phyloP scores from a whole-genome alignment of 1,140 invertebrate species.

The Aphidius ervi region DNA sequence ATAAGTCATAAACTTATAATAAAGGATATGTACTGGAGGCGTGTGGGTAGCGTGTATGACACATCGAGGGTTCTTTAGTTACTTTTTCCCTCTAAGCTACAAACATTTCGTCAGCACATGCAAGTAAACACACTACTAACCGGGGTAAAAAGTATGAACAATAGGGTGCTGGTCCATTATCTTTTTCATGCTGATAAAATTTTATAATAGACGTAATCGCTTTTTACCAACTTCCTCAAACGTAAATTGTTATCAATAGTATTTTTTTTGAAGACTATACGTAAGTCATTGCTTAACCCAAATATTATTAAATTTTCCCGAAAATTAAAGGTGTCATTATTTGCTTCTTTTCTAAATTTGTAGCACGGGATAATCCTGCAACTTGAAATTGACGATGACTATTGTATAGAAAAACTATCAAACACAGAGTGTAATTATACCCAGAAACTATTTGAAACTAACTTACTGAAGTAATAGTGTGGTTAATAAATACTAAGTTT shows the following conservation, averaged over 20 bases:
- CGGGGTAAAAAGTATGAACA: slow-evolving; percentile 36
- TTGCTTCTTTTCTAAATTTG: no score
- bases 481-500: slow-evolving; percentile 57
- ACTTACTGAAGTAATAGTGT: slow-evolving; percentile 54
- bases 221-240: slow-evolving; percentile 38
- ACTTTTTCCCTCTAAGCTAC: neutral
- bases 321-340: no score
- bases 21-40: slow-evolving; percentile 19
- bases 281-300: slow-evolving; percentile 23
- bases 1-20: neutral
- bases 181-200: slow-evolving; percentile 54
- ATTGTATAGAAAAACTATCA: neutral
- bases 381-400: no score
- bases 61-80: slow-evolving; percentile 33
- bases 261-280: slow-evolving; percentile 46
- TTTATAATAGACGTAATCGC: slow-evolving; percentile 53
- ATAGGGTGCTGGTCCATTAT: slow-evolving; percentile 34
- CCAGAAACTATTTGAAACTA: slow-evolving; percentile 25
- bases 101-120: neutral
- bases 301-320: no score
- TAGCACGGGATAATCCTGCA: no score
- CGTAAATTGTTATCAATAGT: slow-evolving; percentile 48
- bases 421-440: slow-evolving; percentile 43
- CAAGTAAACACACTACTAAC: neutral
- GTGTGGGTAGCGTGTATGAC: slow-evolving; percentile 45